These are phyloP conservation scores for Papilio elwesi DNA, from an alignment of 2,888 invertebrate genomes.

Conservation along the genomic window DNA sequence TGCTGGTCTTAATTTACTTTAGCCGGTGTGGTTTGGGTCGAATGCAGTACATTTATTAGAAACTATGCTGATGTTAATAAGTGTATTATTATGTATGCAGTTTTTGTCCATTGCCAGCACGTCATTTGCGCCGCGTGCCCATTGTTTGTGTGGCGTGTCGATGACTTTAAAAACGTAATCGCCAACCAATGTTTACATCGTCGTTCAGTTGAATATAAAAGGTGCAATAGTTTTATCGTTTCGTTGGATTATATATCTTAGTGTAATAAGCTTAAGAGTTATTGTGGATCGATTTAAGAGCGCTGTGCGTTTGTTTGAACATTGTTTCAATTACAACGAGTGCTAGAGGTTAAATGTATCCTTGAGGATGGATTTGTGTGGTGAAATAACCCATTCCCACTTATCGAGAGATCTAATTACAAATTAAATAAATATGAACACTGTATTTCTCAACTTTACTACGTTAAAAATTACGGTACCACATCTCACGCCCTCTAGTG, in stretches of 20 bases:
- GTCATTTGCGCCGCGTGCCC: not conserved
- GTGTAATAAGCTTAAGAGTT: not conserved
- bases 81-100: not conserved
- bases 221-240: not conserved
- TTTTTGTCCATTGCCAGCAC: conserved; percentile 4
- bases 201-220: conserved; percentile 6
- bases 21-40: not conserved
- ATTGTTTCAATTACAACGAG: not conserved
- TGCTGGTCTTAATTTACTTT: too few relatives aligned
- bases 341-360: conserved; percentile 16
- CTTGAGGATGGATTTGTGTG: conserved; percentile 18
- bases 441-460: not conserved
- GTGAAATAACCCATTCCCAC: not conserved
- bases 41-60: not conserved
- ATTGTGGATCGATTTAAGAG: not conserved
- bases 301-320: not conserved
- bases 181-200: conserved; percentile 27
- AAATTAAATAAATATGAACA: not conserved
- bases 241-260: conserved; percentile 1
- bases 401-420: not conserved
- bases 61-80: not conserved
- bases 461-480: too few relatives aligned
- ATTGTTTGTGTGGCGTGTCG: conserved; percentile 26
- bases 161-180: conserved; percentile 29
- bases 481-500: too few relatives aligned